Evolutionary conservation across 2,113 vertebrate genomes (phyloP).

Genomic region (Phalacrocorax carbo): DNA sequence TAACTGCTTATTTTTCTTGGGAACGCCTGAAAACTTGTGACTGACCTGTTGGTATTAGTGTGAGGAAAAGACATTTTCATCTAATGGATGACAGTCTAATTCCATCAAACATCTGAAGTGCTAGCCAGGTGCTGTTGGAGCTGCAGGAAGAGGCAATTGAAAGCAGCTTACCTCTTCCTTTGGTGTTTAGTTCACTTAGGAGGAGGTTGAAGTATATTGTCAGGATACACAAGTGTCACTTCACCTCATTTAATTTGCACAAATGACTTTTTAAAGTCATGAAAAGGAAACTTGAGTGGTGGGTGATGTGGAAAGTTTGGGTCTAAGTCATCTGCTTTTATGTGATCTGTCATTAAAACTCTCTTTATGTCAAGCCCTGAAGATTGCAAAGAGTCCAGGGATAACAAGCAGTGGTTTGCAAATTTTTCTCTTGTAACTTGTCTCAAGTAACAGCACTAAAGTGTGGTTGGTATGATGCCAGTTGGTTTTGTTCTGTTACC

Average conservation of each 20-base stretch:
- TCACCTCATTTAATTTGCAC: background rate
- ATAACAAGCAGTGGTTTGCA: background rate
- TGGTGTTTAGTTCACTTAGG: background rate
- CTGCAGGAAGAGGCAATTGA: background rate
- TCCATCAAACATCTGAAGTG: background rate
- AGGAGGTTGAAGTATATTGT: background rate
- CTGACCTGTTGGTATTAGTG: background rate
- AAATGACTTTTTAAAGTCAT: background rate
- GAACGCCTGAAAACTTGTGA: background rate
- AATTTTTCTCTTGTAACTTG: background rate
- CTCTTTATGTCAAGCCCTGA: background rate
- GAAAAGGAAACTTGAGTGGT: background rate
- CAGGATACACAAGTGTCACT: background rate
- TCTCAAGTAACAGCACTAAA: background rate
- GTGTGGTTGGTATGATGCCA: background rate
- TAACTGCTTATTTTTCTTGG: background rate
- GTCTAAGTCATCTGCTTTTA: background rate
- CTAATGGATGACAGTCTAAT: background rate
- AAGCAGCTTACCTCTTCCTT: background rate
- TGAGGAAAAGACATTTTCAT: background rate
- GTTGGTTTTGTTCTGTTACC: background rate
- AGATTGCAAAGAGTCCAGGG: background rate
- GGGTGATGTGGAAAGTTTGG: background rate
- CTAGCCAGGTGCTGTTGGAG: background rate
- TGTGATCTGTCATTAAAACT: background rate